Base-by-base conservation (phyloP, 92 coral and sea anemone genomes). In the Parazoanthus swiftii region DNA sequence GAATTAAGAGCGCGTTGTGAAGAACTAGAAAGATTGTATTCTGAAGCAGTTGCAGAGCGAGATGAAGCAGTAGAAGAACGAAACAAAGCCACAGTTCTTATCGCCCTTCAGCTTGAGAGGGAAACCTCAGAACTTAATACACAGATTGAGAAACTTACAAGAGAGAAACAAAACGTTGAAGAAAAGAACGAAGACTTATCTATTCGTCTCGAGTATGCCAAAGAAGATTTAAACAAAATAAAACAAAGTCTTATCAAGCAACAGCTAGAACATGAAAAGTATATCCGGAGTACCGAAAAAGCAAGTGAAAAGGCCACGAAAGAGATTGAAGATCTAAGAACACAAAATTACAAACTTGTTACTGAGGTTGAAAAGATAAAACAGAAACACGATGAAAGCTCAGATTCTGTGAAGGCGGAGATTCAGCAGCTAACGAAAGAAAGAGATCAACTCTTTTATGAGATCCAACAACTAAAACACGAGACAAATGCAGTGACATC, bases 51-150 rank as follows among this genome's bases (percentile, higher is more conserved):
- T 6, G 85, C 76, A 76, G 98, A 89, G 20, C 88, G 95, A 16
- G 93, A 96, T 48, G 94, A 92, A 39, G 98, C 98, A 7, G 86
- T 95, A 77, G 98, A 96, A 77, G 98, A 96, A 79, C 86, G 96
- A 85, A 89, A 96, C 85, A 93, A 94, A 36, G 92, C 95, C 0
- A 96, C 98, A 2, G 94, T 96, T 13, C 81, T 92, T 26, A 91
- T 96, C 35, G 98, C 98, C 5, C 89, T 93, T 13, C 98, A 95
- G 79, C 90, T 96, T 2, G 94, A 96, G 74, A 92, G 79, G 74
- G 98, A 96, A 66, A 91, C 95, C 8, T 76, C 90, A 10, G 95
- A 91, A 77, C 91, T 96, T 11, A 90, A 82, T 81, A 79, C 81
- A 67, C 93, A 86, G 29, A 93, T 96, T 8, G 91, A 91, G 33